A percentile compares a stretch with the other conserved stretches of the same genome.
phyloP scores from a whole-genome alignment of 2,888 invertebrate species.

The Pollenia labialis region DNA sequence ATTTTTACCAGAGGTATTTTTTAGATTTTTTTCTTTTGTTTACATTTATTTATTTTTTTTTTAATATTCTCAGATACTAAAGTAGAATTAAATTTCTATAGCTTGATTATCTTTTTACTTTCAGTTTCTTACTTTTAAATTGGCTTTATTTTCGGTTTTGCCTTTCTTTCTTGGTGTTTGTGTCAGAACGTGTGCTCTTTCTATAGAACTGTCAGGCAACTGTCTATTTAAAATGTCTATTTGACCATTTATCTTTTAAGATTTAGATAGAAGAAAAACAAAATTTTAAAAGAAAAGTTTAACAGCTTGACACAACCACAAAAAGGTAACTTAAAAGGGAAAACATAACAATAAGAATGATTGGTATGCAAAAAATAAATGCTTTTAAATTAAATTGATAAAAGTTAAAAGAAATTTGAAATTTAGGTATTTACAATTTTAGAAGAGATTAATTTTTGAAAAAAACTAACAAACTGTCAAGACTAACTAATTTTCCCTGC shows the following conservation, averaged over 20 bases:
- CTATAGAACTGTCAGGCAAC: slow-evolving; percentile 57
- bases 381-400: slow-evolving; percentile 20
- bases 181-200: slow-evolving; percentile 10
- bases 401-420: background rate
- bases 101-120: slow-evolving; percentile 22
- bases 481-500: too few species aligned
- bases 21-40: background rate
- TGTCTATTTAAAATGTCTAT: slow-evolving; percentile 62
- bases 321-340: slow-evolving; percentile 45
- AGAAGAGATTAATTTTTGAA: too few species aligned
- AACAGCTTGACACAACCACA: slow-evolving; percentile 61
- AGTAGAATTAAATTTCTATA: background rate
- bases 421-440: too few species aligned
- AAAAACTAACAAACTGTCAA: too few species aligned
- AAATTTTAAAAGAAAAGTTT: slow-evolving; percentile 12
- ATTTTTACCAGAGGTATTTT: slow-evolving; percentile 6
- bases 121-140: slow-evolving; percentile 31
- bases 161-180: background rate
- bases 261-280: background rate
- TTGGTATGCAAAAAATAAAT: background rate
- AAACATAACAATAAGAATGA: background rate
- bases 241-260: slow-evolving; percentile 63
- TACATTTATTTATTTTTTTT: background rate
- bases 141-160: slow-evolving; percentile 5
- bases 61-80: too few species aligned